Conservation (phyloP, 1,140 invertebrate species). For the Drosophila trapezifrons region DNA sequence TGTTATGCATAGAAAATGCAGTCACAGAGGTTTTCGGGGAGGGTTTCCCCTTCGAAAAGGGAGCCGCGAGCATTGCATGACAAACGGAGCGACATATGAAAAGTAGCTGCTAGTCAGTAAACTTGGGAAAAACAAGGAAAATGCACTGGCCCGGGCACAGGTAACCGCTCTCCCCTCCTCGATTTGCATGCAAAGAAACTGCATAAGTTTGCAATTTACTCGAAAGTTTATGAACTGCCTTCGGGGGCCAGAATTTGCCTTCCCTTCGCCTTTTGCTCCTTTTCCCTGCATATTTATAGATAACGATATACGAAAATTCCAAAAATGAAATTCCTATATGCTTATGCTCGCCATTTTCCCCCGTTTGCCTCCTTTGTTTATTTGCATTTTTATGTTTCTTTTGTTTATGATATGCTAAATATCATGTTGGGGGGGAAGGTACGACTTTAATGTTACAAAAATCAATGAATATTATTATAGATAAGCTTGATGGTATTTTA, state of each 20-base stretch:
- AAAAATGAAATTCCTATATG: constrained; percentile 14
- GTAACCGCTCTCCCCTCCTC: constrained; percentile 16
- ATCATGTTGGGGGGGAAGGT: background rate
- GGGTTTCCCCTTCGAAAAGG: too few species aligned
- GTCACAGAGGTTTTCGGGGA: constrained; percentile 15
- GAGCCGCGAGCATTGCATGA: constrained; percentile 43
- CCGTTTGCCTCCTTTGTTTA: constrained; percentile 8
- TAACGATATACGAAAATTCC: constrained; percentile 38
- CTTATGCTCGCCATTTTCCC: constrained; percentile 10
- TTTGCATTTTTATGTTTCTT: constrained; percentile 8
- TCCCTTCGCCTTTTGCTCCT: background rate
- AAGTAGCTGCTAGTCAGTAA: constrained; percentile 52
- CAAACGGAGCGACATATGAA: constrained; percentile 52
- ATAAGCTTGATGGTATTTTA: too few species aligned
- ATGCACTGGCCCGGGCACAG: background rate
- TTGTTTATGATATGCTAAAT: constrained; percentile 7
- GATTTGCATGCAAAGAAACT: constrained; percentile 62
- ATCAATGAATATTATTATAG: too few species aligned
- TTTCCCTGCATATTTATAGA: constrained; percentile 37
- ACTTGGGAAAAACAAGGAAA: constrained; percentile 25
- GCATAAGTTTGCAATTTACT: constrained; percentile 64
- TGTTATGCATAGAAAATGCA: constrained; percentile 58
- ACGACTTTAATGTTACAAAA: background rate
- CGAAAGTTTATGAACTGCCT: constrained; percentile 59
- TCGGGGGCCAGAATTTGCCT: constrained; percentile 1